These are phyloP conservation scores for Aporophyla nigra DNA, from an alignment of 2,888 invertebrate genomes.

Conservation along the genomic window DNA sequence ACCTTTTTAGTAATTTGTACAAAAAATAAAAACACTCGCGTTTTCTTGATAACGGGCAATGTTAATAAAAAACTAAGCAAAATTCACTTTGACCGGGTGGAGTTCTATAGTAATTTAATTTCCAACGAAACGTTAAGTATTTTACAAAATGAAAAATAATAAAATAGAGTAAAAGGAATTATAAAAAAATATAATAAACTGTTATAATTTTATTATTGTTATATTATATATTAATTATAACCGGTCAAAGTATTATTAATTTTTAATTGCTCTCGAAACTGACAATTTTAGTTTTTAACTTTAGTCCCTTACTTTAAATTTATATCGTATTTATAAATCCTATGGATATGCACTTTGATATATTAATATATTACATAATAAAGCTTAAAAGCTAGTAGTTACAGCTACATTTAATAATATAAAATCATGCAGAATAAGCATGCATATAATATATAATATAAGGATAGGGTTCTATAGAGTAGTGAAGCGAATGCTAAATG, in stretches of 20 bases:
- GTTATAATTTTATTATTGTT: no score
- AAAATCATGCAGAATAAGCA: conserved; percentile 37
- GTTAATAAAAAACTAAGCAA: conserved; percentile 4
- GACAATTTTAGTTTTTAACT: no score
- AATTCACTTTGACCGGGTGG: conserved; percentile 18
- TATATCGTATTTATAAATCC: neutral
- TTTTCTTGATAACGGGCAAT: conserved; percentile 8
- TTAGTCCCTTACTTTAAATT: neutral
- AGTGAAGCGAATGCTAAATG: conserved; percentile 31
- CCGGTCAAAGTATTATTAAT: conserved; percentile 18
- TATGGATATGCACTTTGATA: conserved; percentile 16
- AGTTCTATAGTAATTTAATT: neutral
- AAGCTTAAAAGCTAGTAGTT: conserved; percentile 44
- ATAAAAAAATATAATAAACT: neutral
- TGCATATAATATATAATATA: conserved; percentile 2
- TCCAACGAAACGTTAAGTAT: neutral
- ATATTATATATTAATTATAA: neutral
- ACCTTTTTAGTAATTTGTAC: conserved; percentile 46
- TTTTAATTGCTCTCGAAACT: neutral
- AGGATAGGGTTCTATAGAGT: neutral
- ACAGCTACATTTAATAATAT: conserved; percentile 16
- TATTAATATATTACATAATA: conserved; percentile 22
- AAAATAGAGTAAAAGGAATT: neutral
- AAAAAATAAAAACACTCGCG: conserved; percentile 55
- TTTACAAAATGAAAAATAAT: neutral